Evolutionary conservation across 2,888 invertebrate genomes (phyloP).

Genomic region (Anorthoa munda): DNA sequence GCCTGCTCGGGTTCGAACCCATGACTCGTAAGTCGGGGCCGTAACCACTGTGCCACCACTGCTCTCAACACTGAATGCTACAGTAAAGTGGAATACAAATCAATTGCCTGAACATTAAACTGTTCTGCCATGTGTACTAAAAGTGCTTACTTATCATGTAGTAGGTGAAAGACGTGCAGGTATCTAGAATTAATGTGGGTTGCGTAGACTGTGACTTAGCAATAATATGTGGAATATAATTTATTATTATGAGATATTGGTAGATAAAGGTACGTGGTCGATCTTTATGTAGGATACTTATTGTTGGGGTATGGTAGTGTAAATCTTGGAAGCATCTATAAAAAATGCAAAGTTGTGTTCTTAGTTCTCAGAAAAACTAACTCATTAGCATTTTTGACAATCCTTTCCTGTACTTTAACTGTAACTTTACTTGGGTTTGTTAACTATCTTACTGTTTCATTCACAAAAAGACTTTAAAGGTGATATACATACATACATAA

Average conservation of each 20-base stretch:
- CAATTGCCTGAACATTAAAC: not conserved
- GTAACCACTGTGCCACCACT: no score
- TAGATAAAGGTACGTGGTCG: not conserved
- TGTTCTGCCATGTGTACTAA: conserved; percentile 30
- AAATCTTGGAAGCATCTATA: no score
- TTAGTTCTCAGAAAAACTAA: no score
- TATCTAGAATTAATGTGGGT: conserved; percentile 50
- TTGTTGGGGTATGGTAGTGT: not conserved
- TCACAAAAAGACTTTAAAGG: no score
- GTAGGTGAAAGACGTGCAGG: conserved; percentile 25
- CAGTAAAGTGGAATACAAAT: not conserved
- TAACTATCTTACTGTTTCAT: no score
- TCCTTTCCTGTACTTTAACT: no score
- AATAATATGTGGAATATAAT: conserved; percentile 43
- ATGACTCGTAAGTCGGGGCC: no score
- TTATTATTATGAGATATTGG: conserved; percentile 14
- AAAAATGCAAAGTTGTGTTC: no score
- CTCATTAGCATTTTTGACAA: no score
- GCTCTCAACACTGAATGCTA: not conserved
- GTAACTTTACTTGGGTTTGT: no score
- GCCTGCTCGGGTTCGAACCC: no score
- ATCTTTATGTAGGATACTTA: not conserved
- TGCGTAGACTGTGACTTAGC: conserved; percentile 40
- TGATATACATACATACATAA: no score
- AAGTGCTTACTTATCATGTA: conserved; percentile 30